phyloP scores from a whole-genome alignment of 2,113 vertebrate species.

The Eublepharis macularius region DNA sequence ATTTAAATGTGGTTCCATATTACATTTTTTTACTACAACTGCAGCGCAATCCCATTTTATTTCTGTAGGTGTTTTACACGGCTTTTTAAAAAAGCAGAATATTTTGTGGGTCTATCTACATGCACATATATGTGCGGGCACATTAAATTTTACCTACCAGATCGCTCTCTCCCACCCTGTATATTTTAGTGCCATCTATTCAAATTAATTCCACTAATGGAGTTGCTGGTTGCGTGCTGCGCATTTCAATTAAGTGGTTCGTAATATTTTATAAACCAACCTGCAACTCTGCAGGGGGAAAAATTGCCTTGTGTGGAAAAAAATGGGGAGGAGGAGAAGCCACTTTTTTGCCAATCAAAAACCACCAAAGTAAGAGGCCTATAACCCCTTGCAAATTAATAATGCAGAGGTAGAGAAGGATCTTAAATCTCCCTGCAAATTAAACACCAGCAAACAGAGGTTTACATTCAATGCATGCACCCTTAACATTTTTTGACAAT shows the following conservation, averaged over 20 bases:
- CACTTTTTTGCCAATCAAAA: neutral
- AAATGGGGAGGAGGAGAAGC: neutral
- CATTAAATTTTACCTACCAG: neutral
- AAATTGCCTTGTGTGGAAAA: neutral
- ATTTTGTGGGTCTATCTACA: neutral
- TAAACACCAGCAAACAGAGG: neutral
- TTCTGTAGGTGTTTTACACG: neutral
- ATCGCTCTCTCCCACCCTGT: neutral
- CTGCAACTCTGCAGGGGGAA: constrained; percentile 49
- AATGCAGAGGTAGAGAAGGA: neutral
- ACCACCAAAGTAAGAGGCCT: neutral
- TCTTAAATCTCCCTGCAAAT: neutral
- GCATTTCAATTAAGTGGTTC: constrained; percentile 65
- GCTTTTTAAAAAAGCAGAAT: too few relatives aligned
- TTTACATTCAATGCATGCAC: neutral
- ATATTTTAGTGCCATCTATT: constrained; percentile 64
- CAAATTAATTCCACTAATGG: constrained; percentile 71
- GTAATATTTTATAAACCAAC: constrained; percentile 63
- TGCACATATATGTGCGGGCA: too few relatives aligned
- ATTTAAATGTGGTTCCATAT: neutral
- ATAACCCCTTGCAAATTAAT: neutral
- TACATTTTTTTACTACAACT: constrained; percentile 6
- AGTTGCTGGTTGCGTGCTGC: constrained; percentile 44
- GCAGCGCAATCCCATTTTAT: neutral
- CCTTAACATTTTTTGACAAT: neutral